Evolutionary conservation across 2,888 invertebrate genomes (phyloP), one percentile per base, ranked within the genome.

Genomic region (Linnaemya tessellans): DNA sequence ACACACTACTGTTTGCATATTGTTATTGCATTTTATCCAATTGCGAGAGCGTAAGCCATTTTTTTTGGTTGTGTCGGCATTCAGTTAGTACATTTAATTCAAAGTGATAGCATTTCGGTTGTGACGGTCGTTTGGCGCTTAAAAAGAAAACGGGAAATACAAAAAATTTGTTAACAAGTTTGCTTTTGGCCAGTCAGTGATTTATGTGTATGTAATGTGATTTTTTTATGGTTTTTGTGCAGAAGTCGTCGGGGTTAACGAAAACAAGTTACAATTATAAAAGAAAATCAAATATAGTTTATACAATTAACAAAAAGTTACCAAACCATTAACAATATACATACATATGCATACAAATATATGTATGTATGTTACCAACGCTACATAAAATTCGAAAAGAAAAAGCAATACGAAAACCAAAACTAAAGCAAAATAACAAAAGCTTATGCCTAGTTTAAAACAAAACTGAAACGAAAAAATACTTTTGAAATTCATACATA

Each of bases 61-160:
- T 60, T 41, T 22, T 49, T 70, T 56, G 41, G 13, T 51, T 60
- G 80, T 84, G 71, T 80, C 60, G 80, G 77, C 60, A 84, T 80
- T 80, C 22, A 84, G 84, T 84, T 78, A 25, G 51, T 67, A 58
- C 71, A 68, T 60, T 80, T 54, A 67, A 62, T 80, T 82, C 65
- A 56, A 49, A 71, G 65, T 11, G 85, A 22, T 49, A 30, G 64
- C 46, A 75, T 51, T 49, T 43, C n/a, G 10, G 11, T 11, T 25
- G 18, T 35, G 1, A n/a, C 8, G 51, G 30, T 64, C 67, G 79
- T 60, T 77, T 38, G 54, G 49, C n/a, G 49, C n/a, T 54, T 22
- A 3, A 9, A 56, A 56, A 41, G 18, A 18, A 65, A 58, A 22
- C 30, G n/a, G 20, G 49, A 51, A 60, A 20, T 49, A 46, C 5